Conservation (phyloP, 2,113 vertebrate genomes). For the Cyprinus carpio region DNA sequence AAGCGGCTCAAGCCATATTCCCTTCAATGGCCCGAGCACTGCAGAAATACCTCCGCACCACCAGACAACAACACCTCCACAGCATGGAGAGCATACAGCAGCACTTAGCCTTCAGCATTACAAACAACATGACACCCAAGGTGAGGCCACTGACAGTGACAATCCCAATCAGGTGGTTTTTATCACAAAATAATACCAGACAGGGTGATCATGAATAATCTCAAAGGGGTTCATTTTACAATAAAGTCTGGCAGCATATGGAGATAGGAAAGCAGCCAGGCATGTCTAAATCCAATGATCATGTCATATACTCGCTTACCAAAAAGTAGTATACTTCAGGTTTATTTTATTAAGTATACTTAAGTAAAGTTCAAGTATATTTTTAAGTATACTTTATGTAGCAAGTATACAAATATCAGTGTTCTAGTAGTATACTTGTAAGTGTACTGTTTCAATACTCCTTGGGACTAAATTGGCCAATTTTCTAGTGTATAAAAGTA, state of each 20-base stretch:
- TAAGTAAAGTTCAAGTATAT: no score
- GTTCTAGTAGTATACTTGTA: no score
- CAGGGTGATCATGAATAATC: not conserved
- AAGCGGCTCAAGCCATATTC: conserved; percentile 95
- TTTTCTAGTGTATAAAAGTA: no score
- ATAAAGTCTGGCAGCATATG: not conserved
- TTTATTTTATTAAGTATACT: no score
- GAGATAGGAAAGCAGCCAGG: not conserved
- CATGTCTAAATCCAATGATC: not conserved
- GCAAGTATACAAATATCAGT: no score
- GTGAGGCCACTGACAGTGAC: conserved; percentile 63
- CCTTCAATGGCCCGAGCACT: conserved; percentile 93
- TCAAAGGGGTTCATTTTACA: not conserved
- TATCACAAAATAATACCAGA: not conserved
- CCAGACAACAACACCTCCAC: conserved; percentile 93
- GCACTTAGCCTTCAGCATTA: conserved; percentile 93
- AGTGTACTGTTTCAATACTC: no score
- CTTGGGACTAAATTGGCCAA: no score
- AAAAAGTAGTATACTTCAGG: no score
- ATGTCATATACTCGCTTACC: not conserved
- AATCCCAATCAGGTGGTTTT: not conserved
- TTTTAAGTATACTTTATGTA: no score
- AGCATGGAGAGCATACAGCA: conserved; percentile 98
- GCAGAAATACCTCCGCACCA: conserved; percentile 95
- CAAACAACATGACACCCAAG: conserved; percentile 95